Conservation (phyloP, 2,797 vertebrate genomes). For the Chelmon rostratus region DNA sequence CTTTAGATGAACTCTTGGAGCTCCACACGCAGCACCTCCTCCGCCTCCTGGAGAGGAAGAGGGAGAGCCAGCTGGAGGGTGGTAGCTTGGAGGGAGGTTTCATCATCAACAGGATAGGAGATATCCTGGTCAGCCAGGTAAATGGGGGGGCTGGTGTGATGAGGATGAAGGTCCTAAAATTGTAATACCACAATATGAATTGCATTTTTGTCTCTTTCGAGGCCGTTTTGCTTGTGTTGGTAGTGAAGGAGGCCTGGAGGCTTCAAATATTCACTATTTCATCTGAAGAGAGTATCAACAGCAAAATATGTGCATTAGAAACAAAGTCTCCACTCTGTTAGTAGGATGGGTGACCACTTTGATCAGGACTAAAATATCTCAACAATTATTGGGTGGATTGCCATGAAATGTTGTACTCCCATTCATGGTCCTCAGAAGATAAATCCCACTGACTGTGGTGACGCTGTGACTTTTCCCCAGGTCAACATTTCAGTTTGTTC, state of each 20-base stretch:
- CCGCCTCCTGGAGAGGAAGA: conserved; percentile 93
- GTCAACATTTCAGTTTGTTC: background rate
- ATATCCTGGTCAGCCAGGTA: conserved; percentile 94
- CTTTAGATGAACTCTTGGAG: conserved; percentile 92
- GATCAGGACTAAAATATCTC: too few species aligned
- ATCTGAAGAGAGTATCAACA: background rate
- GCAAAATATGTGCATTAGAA: background rate
- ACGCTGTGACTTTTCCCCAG: too few species aligned
- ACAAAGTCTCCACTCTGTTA: too few species aligned
- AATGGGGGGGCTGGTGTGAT: conserved; percentile 31
- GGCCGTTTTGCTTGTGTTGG: background rate
- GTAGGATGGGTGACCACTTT: too few species aligned
- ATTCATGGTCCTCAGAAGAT: too few species aligned
- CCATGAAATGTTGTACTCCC: too few species aligned
- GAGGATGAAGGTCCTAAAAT: background rate
- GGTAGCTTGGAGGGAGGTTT: conserved; percentile 86
- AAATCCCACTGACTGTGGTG: too few species aligned
- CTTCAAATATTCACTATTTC: background rate
- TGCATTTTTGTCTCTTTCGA: background rate
- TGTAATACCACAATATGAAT: background rate
- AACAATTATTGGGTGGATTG: too few species aligned
- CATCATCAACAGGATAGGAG: conserved; percentile 92
- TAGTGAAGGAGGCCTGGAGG: background rate
- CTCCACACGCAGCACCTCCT: conserved; percentile 93
- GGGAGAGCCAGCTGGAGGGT: conserved; percentile 83